Evolutionary conservation across 2,113 vertebrate genomes (phyloP).

Genomic region (Lagopus muta): DNA sequence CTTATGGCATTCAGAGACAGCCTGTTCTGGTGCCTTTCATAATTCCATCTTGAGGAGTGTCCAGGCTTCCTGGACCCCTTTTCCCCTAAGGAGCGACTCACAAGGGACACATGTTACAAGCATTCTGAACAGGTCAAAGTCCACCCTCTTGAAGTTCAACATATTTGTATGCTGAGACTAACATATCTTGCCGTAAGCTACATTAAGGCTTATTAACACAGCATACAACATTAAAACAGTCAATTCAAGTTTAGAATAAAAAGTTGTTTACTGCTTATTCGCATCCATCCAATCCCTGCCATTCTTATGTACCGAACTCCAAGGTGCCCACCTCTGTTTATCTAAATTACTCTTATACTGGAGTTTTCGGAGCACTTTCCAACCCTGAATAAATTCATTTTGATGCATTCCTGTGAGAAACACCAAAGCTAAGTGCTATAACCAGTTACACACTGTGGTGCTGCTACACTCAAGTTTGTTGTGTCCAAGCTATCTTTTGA

Average conservation of each 20-base stretch:
- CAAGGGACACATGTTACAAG: too few relatives aligned
- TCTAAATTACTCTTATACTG: not conserved
- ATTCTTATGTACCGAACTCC: not conserved
- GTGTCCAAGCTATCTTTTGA: not conserved
- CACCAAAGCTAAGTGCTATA: not conserved
- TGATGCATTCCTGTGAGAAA: not conserved
- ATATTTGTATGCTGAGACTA: not conserved
- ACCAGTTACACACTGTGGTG: not conserved
- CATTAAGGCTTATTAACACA: not conserved
- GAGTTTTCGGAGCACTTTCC: not conserved
- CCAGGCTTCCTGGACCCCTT: too few relatives aligned
- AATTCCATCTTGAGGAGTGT: too few relatives aligned
- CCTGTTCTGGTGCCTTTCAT: too few relatives aligned
- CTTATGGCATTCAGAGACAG: too few relatives aligned
- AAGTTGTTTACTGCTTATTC: not conserved
- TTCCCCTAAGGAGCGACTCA: too few relatives aligned
- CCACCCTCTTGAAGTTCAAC: too few relatives aligned
- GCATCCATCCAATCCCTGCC: not conserved
- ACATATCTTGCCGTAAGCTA: not conserved
- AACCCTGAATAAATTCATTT: not conserved
- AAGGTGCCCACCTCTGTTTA: rapidly evolving
- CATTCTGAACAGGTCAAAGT: too few relatives aligned
- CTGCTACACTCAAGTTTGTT: not conserved
- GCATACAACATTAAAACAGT: not conserved
- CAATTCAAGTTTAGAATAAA: not conserved